A percentile compares a stretch with the other conserved stretches of the same genome.
Conservation (phyloP, 2,888 invertebrate species). For the Tachina fera region DNA sequence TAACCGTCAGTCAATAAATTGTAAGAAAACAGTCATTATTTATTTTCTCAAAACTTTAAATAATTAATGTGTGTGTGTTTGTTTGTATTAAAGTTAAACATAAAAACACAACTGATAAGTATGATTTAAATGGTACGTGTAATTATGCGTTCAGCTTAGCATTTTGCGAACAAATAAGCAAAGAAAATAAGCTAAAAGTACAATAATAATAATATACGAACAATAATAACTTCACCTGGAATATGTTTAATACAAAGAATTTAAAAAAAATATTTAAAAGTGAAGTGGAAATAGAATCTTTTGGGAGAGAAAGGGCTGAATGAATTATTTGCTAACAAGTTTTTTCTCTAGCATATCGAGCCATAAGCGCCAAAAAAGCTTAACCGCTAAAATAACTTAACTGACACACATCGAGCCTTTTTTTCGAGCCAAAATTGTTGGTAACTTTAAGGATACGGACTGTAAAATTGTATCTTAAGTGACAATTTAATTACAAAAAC, state of each 20-base stretch:
- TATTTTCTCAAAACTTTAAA: background rate
- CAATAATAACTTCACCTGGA: constrained; percentile 26
- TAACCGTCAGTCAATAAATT: constrained; percentile 61
- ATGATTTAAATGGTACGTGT: constrained; percentile 59
- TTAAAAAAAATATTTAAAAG: background rate
- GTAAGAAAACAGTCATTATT: constrained; percentile 39
- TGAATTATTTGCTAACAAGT: background rate
- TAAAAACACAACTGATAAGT: background rate
- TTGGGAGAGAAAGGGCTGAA: background rate
- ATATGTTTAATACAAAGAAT: constrained; percentile 2
- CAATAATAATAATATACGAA: background rate
- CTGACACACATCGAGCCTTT: no score
- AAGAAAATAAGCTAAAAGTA: background rate
- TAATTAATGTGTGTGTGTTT: background rate
- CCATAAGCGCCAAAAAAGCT: no score
- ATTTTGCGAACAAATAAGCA: constrained; percentile 19
- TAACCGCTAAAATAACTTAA: no score
- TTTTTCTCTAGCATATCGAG: background rate
- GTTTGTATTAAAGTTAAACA: constrained; percentile 1
- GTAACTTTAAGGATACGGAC: no score
- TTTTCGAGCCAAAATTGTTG: no score
- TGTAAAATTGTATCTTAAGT: no score
- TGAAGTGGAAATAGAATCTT: background rate
- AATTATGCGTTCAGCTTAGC: constrained; percentile 57
- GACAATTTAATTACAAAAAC: no score